phyloP scores from a whole-genome alignment of 2,113 vertebrate species.

The Sphyrna mokarran region DNA sequence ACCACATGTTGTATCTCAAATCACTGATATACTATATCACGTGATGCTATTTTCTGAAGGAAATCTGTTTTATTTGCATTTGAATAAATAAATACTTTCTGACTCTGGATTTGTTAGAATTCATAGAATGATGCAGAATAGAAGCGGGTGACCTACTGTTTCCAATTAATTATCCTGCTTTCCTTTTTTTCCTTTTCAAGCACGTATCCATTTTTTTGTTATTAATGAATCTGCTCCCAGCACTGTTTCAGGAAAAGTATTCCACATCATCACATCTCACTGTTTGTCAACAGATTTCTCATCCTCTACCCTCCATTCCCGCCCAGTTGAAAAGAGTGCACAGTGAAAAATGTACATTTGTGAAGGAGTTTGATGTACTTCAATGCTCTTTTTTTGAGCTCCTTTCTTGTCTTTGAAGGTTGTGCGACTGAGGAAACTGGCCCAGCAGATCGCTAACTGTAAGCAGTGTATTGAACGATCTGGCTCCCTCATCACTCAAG shows the following conservation, averaged over 20 bases:
- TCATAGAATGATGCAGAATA: background rate
- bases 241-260: background rate
- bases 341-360: background rate
- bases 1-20: background rate
- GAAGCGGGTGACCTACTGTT: too few relatives aligned
- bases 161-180: background rate
- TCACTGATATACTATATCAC: background rate
- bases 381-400: slow-evolving; percentile 16
- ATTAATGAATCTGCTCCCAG: background rate
- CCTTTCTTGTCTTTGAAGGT: slow-evolving; percentile 58
- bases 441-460: slow-evolving; percentile 91
- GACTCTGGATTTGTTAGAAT: background rate
- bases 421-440: slow-evolving; percentile 83
- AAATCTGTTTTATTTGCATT: background rate
- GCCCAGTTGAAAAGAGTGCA: background rate
- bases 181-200: background rate
- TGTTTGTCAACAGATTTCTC: background rate
- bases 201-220: background rate
- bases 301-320: background rate
- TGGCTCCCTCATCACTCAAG: slow-evolving; percentile 87
- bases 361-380: background rate
- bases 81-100: background rate
- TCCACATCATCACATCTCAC: background rate
- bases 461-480: slow-evolving; percentile 96
- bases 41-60: background rate